Percentiles rank a stretch among this genome's conserved stretches.
These are phyloP conservation scores for Ictalurus furcatus DNA, from an alignment of 2,113 vertebrate genomes.

Conservation along the genomic window DNA sequence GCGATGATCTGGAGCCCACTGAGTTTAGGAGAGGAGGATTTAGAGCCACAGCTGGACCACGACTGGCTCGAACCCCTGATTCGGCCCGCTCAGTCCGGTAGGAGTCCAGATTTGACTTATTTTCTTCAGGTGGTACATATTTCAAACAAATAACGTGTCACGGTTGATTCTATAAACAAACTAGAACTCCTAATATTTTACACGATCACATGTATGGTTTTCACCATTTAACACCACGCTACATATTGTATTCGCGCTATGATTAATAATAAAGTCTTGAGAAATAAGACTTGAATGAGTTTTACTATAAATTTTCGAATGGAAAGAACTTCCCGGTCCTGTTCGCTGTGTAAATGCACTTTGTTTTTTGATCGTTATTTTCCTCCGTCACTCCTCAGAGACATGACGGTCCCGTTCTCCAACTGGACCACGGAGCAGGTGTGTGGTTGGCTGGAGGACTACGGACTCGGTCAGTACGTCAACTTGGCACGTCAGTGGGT, in stretches of 20 bases:
- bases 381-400: constrained; percentile 54
- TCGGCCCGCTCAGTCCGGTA: constrained; percentile 68
- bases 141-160: not conserved
- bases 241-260: not conserved
- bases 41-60: constrained; percentile 93
- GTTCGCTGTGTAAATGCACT: not conserved
- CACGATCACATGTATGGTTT: not conserved
- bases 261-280: not conserved
- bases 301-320: not conserved
- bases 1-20: constrained; percentile 79
- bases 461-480: constrained; percentile 89
- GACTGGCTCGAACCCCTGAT: constrained; percentile 86
- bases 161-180: not conserved
- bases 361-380: constrained; percentile 14
- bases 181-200: not conserved
- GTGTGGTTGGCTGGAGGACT: constrained; percentile 93
- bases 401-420: constrained; percentile 83
- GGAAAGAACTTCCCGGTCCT: not conserved
- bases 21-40: constrained; percentile 91
- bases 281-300: not conserved
- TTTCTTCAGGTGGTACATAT: not conserved
- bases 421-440: constrained; percentile 94
- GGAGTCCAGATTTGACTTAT: not conserved
- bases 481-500: constrained; percentile 95
- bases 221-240: not conserved